Evolutionary conservation across 1,140 invertebrate genomes (phyloP), one percentile per base, ranked within the genome.

Genomic region (Drosophila micromelanica): DNA sequence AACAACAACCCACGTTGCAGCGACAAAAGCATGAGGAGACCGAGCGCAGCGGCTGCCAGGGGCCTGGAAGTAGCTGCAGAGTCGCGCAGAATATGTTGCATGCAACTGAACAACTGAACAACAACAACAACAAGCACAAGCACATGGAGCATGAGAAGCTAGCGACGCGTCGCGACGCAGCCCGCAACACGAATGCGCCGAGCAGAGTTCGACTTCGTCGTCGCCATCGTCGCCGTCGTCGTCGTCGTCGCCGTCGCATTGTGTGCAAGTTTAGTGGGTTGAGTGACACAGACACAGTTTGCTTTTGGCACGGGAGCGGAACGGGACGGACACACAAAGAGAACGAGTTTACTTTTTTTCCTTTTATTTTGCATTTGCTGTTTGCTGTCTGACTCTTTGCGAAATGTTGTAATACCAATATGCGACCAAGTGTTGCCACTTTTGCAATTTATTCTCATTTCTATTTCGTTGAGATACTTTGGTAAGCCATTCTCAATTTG

Each of bases 241-340:
- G 32, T 42, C 69, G 13, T 52, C 13, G 49, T 67, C 65, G 45
- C 56, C 79, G 62, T 59, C 67, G 76, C 79, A 84, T 79, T 84
- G 79, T 87, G 76, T 74, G 79, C 84, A 80, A 87, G 84, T 89
- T 89, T 89, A 89, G 84, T 89, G 84, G 84, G 84, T 89, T 89
- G 84, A 89, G 84, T 89, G 84, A 89, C 84, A 89, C 84, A 89
- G 85, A 90, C 84, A 90, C 84, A 84, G 84, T 87, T 89, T 87
- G 79, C 63, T 63, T 89, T 79, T 89, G 79, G 61, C 68, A 77
- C 73, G 55, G 56, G 68, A 89, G 76, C 68, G 54, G 81, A 74
- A 76, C 52, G 72, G 54, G 69, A 52, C 69, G 62, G 69, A 52
- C 69, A 54, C 51, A 17, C 35, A n/a, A 42, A 67, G 48, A 55